Evolutionary conservation across 2,797 vertebrate genomes (phyloP), one percentile per base, ranked within the genome.

Genomic region (Merluccius polli): DNA sequence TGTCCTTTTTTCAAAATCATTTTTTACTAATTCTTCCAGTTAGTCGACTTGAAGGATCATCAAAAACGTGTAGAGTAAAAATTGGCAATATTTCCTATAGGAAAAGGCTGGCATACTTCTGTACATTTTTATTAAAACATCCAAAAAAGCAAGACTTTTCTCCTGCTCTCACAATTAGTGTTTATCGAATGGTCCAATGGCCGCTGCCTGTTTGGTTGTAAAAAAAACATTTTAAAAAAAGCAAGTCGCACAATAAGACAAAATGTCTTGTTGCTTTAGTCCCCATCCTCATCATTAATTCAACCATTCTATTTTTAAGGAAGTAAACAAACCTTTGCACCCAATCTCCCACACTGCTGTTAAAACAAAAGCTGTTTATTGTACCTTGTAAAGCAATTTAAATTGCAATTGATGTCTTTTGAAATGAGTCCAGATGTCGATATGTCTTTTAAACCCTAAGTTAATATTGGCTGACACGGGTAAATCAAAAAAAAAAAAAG

Each of bases 311-410:
- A 27, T 27, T 65, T 16, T 65, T 24, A 24, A 27, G 59, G n/a
- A 65, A 65, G 59, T 65, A 65, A 65, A 65, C 59, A 65, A 11
- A 65, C 59, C 59, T 65, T 65, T 65, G 24, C 59, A 1, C 59
- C 59, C 59, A 65, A 65, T 65, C 59, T 27, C n/a, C 59, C 59
- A 27, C 59, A n/a, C 59, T 65, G 59, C 59, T 65, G 24, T 63
- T 63, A 27, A 63, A 63, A 63, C 59, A 63, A 63, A 65, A n/a
- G 15, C 59, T 11, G n/a, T 65, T 65, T 27, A 65, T 65, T 65
- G 59, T 6, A 65, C 59, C 59, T 12, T 65, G 59, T 65, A 65
- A 65, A 65, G 11, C 59, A 65, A 65, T 27, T 65, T 8, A 24
- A 65, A 27, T 21, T 0, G 52, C 52, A 24, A 24, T 65, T 65